Evolutionary conservation across 1,140 invertebrate genomes (phyloP), one percentile per base, ranked within the genome.

Genomic region (Lordiphosa stackelbergi): DNA sequence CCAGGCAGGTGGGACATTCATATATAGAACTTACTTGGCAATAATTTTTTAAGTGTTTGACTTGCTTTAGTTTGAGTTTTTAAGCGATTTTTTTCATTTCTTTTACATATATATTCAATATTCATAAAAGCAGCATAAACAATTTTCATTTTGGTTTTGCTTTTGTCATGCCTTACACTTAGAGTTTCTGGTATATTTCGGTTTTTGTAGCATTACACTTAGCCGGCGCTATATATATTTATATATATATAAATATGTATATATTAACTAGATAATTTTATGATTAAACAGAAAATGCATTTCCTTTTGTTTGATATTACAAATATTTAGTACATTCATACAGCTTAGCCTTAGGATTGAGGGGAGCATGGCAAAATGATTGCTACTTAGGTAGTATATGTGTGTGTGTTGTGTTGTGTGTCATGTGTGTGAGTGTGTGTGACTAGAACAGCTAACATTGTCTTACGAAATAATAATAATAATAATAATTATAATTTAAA

Each of bases 1-100:
- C 65, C 53, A 81, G 77, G 77, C 75, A 79, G 75, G 75, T 81
- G 75, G 75, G 75, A 79, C 58, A 81, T 81, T 81, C 73, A 81
- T 81, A 66, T 53, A 81, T 81, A 69, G 60, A 66, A 81, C 66
- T 74, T 79, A 81, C 55, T 69, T 69, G 57, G 57, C 51, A 49
- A 69, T 53, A 19, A 40, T 58, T 43, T 41, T 51, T 22, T 64
- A 31, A 12, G 38, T 12, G 16, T 46, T 41, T 31, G n/a, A 9
- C 19, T 38, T 38, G 8, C 36, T 31, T 68, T 68, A 41, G 24
- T 69, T 40, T 34, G 12, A 12, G 8, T 53, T 53, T 51, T 9
- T 41, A 68, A 69, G 62, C 64, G 59, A 64, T 53, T 61, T 65
- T 65, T 65, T 65, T 47, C 11, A 36, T 47, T 43, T 53, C 41